A percentile compares a stretch with the other conserved stretches of the same genome.
These are phyloP conservation scores for Scolanthus callimorphus DNA, from an alignment of 92 coral and sea anemone genomes.

Conservation along the genomic window DNA sequence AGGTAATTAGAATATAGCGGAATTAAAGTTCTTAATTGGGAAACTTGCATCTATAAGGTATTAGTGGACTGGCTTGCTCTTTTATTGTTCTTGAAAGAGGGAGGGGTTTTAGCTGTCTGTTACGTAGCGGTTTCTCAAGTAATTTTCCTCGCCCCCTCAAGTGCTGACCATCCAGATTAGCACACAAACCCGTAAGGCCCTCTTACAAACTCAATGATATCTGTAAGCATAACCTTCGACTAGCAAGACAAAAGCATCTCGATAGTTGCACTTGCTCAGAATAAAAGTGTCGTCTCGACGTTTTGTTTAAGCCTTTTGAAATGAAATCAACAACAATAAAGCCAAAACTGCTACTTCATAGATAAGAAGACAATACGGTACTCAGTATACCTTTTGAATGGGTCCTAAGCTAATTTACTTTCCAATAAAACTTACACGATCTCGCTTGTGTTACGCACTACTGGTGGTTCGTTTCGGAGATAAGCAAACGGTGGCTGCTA, in stretches of 20 bases:
- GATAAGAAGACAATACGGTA: constrained; percentile 21
- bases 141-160: no score
- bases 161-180: no score
- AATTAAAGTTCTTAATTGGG: constrained; percentile 2
- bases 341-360: constrained; percentile 16
- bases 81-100: not conserved
- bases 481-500: no score
- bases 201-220: no score
- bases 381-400: constrained; percentile 1
- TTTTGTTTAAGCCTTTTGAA: constrained; percentile 27
- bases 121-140: no score
- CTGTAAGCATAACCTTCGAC: not conserved
- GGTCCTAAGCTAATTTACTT: constrained; percentile 1
- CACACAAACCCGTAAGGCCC: no score
- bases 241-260: constrained; percentile 6
- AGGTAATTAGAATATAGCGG: constrained; percentile 1
- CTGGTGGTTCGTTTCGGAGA: no score
- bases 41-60: not conserved
- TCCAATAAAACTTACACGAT: constrained; percentile 6
- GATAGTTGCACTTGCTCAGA: not conserved
- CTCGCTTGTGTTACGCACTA: not conserved
- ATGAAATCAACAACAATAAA: constrained; percentile 9
- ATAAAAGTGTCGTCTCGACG: constrained; percentile 5
- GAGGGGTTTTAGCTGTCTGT: no score
- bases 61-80: not conserved